phyloP scores from a whole-genome alignment of 1,140 invertebrate species.

The Procambarus clarkii region DNA sequence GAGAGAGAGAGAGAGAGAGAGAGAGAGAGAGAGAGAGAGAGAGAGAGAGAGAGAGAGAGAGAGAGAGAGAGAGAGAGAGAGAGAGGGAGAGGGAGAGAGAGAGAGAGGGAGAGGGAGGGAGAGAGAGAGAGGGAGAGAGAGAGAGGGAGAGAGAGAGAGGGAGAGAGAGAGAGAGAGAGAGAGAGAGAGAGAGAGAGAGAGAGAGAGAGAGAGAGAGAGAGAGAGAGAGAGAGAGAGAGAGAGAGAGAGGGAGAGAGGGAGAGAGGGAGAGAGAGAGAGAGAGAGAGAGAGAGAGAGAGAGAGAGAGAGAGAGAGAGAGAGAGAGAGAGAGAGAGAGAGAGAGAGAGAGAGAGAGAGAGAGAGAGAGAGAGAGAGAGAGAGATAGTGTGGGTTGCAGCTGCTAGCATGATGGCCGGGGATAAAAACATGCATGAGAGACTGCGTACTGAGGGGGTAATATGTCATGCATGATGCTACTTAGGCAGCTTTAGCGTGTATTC shows the following conservation, averaged over 20 bases:
- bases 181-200: neutral
- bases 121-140: conserved; percentile 17
- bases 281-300: neutral
- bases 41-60: conserved; percentile 22
- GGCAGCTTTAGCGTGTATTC: no score
- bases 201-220: neutral
- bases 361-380: no score
- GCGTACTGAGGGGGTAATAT: no score
- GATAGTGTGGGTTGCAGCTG: neutral
- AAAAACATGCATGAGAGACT: no score
- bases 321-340: neutral
- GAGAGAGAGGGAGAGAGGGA: neutral
- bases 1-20: conserved; percentile 14
- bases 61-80: neutral
- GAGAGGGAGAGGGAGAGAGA: conserved; percentile 9
- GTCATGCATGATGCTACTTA: no score
- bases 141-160: conserved; percentile 19
- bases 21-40: neutral
- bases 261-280: neutral
- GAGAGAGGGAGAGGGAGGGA: conserved; percentile 12
- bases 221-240: neutral
- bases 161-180: no score
- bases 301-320: neutral
- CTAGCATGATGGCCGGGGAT: neutral
- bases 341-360: neutral